Conservation (phyloP, 1,140 invertebrate genomes). For the Lanistes nyassanus region DNA sequence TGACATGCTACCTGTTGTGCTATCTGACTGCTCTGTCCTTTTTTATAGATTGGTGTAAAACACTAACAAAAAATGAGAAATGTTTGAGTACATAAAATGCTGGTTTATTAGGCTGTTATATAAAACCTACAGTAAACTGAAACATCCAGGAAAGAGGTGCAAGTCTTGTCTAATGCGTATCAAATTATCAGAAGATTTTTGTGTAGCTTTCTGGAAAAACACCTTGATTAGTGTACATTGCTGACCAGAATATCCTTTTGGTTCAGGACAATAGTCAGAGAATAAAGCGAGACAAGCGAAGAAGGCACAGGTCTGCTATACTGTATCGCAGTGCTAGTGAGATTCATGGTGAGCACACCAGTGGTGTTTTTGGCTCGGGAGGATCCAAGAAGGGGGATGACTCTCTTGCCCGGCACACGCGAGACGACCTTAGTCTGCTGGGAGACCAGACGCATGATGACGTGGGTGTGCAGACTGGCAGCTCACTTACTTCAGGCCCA, state of each 20-base stretch:
- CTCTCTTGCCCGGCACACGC: slow-evolving; percentile 26
- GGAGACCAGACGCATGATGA: slow-evolving; percentile 41
- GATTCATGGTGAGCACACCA: slow-evolving; percentile 54
- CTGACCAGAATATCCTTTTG: not conserved
- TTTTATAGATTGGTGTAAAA: too few relatives aligned
- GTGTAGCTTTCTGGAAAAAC: too few relatives aligned
- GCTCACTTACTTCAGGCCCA: slow-evolving; percentile 43
- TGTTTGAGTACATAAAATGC: too few relatives aligned
- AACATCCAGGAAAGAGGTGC: too few relatives aligned
- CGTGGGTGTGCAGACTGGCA: slow-evolving; percentile 55
- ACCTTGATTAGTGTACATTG: too few relatives aligned
- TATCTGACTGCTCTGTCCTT: too few relatives aligned
- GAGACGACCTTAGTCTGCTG: slow-evolving; percentile 48
- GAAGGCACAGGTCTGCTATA: slow-evolving; percentile 22
- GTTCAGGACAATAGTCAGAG: not conserved
- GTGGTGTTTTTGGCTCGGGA: slow-evolving; percentile 41
- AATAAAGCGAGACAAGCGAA: slow-evolving; percentile 9
- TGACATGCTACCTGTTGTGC: too few relatives aligned
- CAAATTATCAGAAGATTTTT: too few relatives aligned
- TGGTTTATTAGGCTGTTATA: too few relatives aligned
- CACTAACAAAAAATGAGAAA: too few relatives aligned
- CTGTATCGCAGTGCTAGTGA: slow-evolving; percentile 5
- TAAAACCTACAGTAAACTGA: too few relatives aligned
- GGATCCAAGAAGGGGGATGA: slow-evolving; percentile 42
- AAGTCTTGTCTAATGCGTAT: too few relatives aligned